Evolutionary conservation across 2,113 vertebrate genomes (phyloP).

Genomic region (Ceratotherium simum): DNA sequence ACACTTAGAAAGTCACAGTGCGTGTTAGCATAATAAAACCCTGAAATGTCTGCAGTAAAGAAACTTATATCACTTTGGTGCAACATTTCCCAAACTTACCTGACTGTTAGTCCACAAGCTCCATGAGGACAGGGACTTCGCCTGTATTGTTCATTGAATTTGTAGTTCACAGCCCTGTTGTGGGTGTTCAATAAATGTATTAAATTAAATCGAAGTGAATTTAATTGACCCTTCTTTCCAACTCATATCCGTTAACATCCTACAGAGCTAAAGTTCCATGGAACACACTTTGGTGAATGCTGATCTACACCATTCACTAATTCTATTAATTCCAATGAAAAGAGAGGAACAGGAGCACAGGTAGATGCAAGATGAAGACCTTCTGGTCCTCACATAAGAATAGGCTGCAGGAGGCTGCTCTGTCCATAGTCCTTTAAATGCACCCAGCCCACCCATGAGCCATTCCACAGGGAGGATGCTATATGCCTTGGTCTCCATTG

Average conservation of each 20-base stretch:
- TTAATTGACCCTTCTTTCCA: not conserved
- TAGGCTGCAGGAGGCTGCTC: not conserved
- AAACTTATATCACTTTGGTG: not conserved
- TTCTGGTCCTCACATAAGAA: not conserved
- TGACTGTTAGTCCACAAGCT: not conserved
- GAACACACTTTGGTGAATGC: not conserved
- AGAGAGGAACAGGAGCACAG: not conserved
- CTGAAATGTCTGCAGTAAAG: not conserved
- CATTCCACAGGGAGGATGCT: not conserved
- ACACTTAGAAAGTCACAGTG: not conserved
- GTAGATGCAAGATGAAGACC: not conserved
- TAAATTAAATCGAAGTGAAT: not conserved
- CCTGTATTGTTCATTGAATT: not conserved
- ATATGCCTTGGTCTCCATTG: accelerated
- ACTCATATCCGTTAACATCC: not conserved
- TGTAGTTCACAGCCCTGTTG: not conserved
- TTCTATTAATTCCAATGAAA: not conserved
- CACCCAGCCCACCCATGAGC: not conserved
- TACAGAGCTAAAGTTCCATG: not conserved
- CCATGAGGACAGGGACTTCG: not conserved
- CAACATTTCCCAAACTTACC: not conserved
- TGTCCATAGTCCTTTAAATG: not conserved
- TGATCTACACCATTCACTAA: not conserved
- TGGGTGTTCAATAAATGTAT: not conserved
- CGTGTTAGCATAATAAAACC: not conserved